A percentile compares a stretch with the other conserved stretches of the same genome.
phyloP scores from a whole-genome alignment of 2,888 invertebrate species.

The Cheilosia soror region DNA sequence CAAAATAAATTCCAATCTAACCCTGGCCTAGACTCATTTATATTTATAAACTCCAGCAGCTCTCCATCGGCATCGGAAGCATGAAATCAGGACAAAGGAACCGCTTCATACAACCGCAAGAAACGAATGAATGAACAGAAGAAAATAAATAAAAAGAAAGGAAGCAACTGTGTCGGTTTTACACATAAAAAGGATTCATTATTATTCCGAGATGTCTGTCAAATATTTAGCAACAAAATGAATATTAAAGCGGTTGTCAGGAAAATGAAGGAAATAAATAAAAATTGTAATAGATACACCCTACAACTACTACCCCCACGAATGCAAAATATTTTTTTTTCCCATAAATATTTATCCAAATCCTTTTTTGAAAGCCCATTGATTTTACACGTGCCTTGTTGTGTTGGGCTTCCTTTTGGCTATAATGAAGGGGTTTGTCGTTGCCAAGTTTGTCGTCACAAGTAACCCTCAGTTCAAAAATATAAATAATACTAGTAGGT shows the following conservation, averaged over 20 bases:
- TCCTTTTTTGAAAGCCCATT: neutral
- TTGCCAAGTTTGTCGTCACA: neutral
- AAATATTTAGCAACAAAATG: slow-evolving; percentile 47
- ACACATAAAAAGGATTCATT: slow-evolving; percentile 54
- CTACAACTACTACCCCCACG: neutral
- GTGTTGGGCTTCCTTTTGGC: neutral
- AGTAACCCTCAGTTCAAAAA: neutral
- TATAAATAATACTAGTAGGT: neutral
- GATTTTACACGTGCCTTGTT: neutral
- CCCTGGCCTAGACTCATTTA: slow-evolving; percentile 83
- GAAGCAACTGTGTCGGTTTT: slow-evolving; percentile 16
- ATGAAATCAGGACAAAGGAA: slow-evolving; percentile 31
- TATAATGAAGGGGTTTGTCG: neutral
- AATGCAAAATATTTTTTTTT: neutral
- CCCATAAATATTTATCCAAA: slow-evolving; percentile 34
- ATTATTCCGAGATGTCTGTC: slow-evolving; percentile 41
- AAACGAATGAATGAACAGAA: neutral
- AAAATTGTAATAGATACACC: neutral
- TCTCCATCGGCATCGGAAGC: neutral
- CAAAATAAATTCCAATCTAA: slow-evolving; percentile 80
- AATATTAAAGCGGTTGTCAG: slow-evolving; percentile 32
- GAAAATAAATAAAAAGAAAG: slow-evolving; percentile 14
- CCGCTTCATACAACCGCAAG: neutral
- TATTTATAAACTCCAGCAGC: slow-evolving; percentile 81
- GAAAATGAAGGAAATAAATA: neutral